phyloP scores from a whole-genome alignment of 2,113 vertebrate genomes.

The Todiramphus saurophagus region DNA sequence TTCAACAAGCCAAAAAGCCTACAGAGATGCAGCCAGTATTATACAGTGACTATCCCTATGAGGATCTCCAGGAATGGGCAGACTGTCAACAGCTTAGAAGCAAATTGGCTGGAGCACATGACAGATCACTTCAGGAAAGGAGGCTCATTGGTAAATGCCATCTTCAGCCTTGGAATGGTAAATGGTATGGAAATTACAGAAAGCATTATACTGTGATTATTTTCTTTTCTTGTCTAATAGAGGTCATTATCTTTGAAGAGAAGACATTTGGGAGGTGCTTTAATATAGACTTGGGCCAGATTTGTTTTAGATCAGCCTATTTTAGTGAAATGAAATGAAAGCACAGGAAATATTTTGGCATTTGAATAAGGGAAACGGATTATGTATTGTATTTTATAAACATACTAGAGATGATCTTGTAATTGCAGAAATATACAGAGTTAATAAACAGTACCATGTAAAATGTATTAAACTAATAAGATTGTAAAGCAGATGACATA shows the following conservation, averaged over 20 bases:
- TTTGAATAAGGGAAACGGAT: conserved; percentile 19
- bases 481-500: background rate
- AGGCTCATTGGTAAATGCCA: conserved; percentile 88
- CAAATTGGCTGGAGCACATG: conserved; percentile 98
- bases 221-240: background rate
- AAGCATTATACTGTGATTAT: conserved; percentile 3
- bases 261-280: conserved; percentile 17
- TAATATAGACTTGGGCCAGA: background rate
- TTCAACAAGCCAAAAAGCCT: conserved; percentile 88
- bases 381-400: conserved; percentile 3
- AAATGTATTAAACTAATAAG: conserved; percentile 8
- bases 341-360: conserved; percentile 34
- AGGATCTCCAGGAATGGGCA: conserved; percentile 84
- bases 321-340: conserved; percentile 6
- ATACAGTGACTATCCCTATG: conserved; percentile 91
- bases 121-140: conserved; percentile 97
- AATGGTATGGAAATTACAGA: conserved; percentile 78
- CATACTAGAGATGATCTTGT: background rate
- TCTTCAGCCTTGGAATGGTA: conserved; percentile 86
- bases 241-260: conserved; percentile 34
- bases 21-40: conserved; percentile 85
- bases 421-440: background rate
- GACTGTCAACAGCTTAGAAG: conserved; percentile 85
- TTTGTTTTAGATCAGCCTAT: conserved; percentile 35
- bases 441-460: background rate